Evolutionary conservation across 1,140 invertebrate species (phyloP).

Genomic region (Theocolax elegans): DNA sequence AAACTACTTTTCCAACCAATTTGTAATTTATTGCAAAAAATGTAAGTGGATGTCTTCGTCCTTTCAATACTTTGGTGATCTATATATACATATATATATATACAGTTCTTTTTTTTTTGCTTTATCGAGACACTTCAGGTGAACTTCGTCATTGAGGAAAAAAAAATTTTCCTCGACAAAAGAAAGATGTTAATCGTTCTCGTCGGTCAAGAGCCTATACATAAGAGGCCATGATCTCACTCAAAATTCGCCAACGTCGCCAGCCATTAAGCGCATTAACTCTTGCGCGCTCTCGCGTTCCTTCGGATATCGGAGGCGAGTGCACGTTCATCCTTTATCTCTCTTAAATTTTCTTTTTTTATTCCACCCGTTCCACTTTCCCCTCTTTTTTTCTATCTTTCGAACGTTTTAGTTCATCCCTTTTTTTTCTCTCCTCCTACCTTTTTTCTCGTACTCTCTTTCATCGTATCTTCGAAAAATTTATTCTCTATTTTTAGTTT

Average conservation of each 20-base stretch:
- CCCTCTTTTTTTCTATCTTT: constrained; percentile 16
- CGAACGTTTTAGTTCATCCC: neutral
- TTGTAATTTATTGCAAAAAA: no score
- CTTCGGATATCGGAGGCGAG: constrained; percentile 36
- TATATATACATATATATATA: no score
- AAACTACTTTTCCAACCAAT: no score
- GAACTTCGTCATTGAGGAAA: neutral
- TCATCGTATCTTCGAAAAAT: constrained; percentile 20
- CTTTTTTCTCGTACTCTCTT: constrained; percentile 41
- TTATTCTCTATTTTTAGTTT: neutral
- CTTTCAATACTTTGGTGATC: no score
- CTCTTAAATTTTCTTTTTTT: constrained; percentile 25
- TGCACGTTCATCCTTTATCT: constrained; percentile 23
- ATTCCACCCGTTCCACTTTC: neutral
- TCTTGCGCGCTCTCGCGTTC: constrained; percentile 45
- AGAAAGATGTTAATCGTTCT: constrained; percentile 48
- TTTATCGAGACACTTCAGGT: neutral
- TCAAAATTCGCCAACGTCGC: constrained; percentile 59
- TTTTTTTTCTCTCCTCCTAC: constrained; percentile 18
- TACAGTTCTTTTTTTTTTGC: neutral
- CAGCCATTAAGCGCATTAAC: constrained; percentile 52
- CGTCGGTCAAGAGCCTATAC: constrained; percentile 39
- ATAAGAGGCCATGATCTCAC: constrained; percentile 45
- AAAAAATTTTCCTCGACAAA: neutral
- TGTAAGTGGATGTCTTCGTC: no score